Evolutionary conservation across 2,888 invertebrate genomes (phyloP).

Genomic region (Prosapia bicincta): DNA sequence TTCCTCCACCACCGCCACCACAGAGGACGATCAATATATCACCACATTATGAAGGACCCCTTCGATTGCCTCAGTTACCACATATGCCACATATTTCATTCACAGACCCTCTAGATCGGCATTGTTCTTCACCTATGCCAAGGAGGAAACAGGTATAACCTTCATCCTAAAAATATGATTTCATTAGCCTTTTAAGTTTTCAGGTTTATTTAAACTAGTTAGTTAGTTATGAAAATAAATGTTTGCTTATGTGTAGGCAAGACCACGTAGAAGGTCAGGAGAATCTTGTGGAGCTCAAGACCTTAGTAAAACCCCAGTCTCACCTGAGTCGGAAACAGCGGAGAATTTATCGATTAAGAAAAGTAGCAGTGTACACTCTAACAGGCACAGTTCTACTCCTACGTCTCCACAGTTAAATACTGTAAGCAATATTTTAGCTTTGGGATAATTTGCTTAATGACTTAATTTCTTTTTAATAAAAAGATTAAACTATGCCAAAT

Average conservation of each 20-base stretch:
- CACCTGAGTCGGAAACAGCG: constrained; percentile 45
- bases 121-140: constrained; percentile 76
- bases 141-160: constrained; percentile 61
- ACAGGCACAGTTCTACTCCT: constrained; percentile 35
- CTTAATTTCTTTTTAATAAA: too few relatives aligned
- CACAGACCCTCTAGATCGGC: constrained; percentile 44
- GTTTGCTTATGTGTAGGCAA: constrained; percentile 52
- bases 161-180: too few relatives aligned
- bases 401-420: constrained; percentile 35
- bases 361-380: constrained; percentile 38
- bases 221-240: background rate
- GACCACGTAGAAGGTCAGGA: constrained; percentile 79
- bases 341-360: constrained; percentile 63
- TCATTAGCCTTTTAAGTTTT: too few relatives aligned
- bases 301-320: constrained; percentile 50
- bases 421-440: constrained; percentile 23
- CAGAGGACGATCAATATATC: constrained; percentile 44
- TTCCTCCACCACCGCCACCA: constrained; percentile 43
- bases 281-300: constrained; percentile 63
- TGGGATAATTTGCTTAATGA: too few relatives aligned
- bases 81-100: constrained; percentile 51
- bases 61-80: constrained; percentile 44
- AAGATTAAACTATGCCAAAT: too few relatives aligned
- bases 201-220: too few relatives aligned
- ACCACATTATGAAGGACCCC: constrained; percentile 46